phyloP scores from a whole-genome alignment of 2,113 vertebrate species.

The Macrotis lagotis region DNA sequence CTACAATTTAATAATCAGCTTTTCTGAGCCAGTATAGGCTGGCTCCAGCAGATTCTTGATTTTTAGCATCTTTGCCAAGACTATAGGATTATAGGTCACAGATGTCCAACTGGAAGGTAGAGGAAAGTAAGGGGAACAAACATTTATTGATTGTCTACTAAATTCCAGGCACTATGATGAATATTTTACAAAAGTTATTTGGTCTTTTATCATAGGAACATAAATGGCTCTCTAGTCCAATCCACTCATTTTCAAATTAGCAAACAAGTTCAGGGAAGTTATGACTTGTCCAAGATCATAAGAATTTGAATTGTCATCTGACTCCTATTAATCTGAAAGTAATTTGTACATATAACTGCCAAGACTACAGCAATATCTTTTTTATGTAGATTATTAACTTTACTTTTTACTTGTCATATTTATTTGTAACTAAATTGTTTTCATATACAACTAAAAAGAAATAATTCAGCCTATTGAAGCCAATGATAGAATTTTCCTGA shows the following conservation, averaged over 20 bases:
- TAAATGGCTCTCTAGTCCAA: neutral
- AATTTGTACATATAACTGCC: neutral
- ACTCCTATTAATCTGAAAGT: conserved; percentile 24
- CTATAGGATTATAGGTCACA: neutral
- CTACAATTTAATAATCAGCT: neutral
- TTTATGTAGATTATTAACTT: neutral
- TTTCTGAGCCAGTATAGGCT: neutral
- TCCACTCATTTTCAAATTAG: neutral
- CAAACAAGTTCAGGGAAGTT: neutral
- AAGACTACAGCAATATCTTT: neutral
- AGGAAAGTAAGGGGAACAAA: neutral
- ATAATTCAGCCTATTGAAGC: neutral
- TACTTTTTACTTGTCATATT: neutral
- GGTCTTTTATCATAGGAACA: conserved; percentile 2
- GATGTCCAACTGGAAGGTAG: neutral
- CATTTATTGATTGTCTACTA: neutral
- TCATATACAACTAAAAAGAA: neutral
- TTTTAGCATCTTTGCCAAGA: neutral
- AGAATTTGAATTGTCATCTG: neutral
- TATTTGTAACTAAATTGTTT: neutral
- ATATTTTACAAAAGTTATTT: neutral
- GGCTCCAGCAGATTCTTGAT: neutral
- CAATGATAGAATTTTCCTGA: neutral
- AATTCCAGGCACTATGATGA: neutral
- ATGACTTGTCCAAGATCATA: neutral